Percentiles rank a stretch among this genome's conserved stretches.
phyloP scores from a whole-genome alignment of 2,797 vertebrate genomes.

The Coilia nasus region DNA sequence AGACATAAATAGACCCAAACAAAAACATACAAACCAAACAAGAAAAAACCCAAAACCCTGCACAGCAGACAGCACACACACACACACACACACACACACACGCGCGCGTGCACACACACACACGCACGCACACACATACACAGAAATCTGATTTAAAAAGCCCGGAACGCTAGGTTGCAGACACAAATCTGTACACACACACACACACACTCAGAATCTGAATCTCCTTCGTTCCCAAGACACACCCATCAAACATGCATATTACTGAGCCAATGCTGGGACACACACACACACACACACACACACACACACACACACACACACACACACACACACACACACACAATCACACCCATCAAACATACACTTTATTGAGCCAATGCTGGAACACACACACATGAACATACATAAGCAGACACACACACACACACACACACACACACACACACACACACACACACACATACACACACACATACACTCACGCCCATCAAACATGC shows the following conservation, averaged over 20 bases:
- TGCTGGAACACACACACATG: not conserved
- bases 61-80: not conserved
- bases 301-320: constrained; percentile 25
- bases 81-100: no score
- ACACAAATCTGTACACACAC: not conserved
- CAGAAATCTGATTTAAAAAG: no score
- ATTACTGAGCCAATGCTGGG: not conserved
- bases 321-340: constrained; percentile 18
- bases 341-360: constrained; percentile 29
- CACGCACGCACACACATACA: no score
- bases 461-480: constrained; percentile 16
- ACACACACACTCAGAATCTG: not conserved
- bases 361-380: no score
- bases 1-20: constrained; percentile 25
- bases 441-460: not conserved
- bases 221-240: not conserved
- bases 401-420: not conserved
- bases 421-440: constrained; percentile 17
- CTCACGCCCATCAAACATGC: no score
- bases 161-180: no score
- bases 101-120: no score
- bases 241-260: constrained; percentile 18
- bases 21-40: not conserved
- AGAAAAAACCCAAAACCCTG: not conserved
- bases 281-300: constrained; percentile 1